phyloP scores from a whole-genome alignment of 1,140 invertebrate species.

The Rhagoletis pomonella region DNA sequence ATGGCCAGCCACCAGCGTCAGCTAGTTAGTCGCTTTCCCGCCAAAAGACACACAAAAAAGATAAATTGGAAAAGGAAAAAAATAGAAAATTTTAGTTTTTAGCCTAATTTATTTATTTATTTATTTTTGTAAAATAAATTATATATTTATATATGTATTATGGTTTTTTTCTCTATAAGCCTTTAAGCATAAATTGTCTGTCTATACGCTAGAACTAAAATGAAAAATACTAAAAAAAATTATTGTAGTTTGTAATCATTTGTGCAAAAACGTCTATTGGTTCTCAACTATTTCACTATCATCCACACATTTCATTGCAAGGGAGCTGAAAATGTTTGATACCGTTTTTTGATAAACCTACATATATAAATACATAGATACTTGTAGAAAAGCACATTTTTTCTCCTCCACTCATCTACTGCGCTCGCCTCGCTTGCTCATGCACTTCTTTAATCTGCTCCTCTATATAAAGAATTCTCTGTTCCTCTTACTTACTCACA shows the following conservation, averaged over 20 bases:
- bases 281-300: conserved; percentile 9
- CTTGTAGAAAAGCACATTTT: background rate
- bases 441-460: background rate
- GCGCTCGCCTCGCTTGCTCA: conserved; percentile 36
- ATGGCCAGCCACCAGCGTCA: conserved; percentile 55
- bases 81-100: conserved; percentile 27
- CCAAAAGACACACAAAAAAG: conserved; percentile 43
- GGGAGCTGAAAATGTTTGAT: too few relatives aligned
- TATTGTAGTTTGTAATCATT: conserved; percentile 30
- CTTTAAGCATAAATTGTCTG: conserved; percentile 37
- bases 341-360: too few relatives aligned
- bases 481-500: background rate
- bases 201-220: conserved; percentile 20
- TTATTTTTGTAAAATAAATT: conserved; percentile 65
- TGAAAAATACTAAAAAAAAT: conserved; percentile 38
- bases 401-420: conserved; percentile 9
- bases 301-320: background rate
- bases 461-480: background rate
- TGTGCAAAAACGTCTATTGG: conserved; percentile 1
- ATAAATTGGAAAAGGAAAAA: background rate
- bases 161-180: conserved; percentile 62
- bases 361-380: background rate
- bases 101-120: conserved; percentile 18
- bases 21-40: conserved; percentile 36
- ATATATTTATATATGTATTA: conserved; percentile 71